These are phyloP conservation scores for Eupleurogrammus muticus DNA, from an alignment of 2,797 vertebrate species.

Conservation along the genomic window DNA sequence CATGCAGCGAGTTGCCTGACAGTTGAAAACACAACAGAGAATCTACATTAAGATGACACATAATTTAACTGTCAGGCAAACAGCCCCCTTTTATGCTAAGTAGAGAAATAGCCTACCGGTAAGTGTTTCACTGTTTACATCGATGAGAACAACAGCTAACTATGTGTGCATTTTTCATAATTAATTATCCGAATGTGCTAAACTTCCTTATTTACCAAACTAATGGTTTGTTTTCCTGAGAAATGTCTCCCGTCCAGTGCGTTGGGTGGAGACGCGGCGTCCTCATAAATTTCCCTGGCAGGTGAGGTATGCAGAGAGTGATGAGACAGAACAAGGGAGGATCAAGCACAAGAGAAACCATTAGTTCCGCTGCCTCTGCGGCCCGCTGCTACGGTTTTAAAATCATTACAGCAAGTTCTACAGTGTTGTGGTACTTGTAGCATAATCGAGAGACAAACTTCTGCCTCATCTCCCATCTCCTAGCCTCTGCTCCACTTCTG, in stretches of 20 bases:
- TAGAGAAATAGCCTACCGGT: slow-evolving; percentile 39
- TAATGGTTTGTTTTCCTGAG: slow-evolving; percentile 79
- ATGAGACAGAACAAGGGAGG: slow-evolving; percentile 67
- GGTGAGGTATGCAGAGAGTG: slow-evolving; percentile 67
- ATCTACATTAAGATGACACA: slow-evolving; percentile 43
- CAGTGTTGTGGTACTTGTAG: slow-evolving; percentile 9
- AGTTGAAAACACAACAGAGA: slow-evolving; percentile 42
- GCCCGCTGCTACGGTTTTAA: slow-evolving; percentile 44
- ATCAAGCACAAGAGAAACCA: slow-evolving; percentile 63
- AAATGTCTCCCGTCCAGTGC: slow-evolving; percentile 65
- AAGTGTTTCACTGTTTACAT: slow-evolving; percentile 49
- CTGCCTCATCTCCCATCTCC: neutral
- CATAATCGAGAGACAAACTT: slow-evolving; percentile 6
- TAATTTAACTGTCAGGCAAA: slow-evolving; percentile 45
- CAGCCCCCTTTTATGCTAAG: slow-evolving; percentile 33
- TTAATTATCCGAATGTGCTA: slow-evolving; percentile 73
- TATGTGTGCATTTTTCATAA: slow-evolving; percentile 68
- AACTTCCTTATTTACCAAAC: slow-evolving; percentile 79
- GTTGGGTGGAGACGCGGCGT: slow-evolving; percentile 53
- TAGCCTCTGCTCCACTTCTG: neutral
- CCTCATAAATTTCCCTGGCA: slow-evolving; percentile 74
- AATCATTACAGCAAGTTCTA: slow-evolving; percentile 27
- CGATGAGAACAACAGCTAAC: slow-evolving; percentile 52
- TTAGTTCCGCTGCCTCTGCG: slow-evolving; percentile 59
- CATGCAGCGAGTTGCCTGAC: slow-evolving; percentile 26